Conservation (phyloP, 2,113 vertebrate genomes). For the Callocephalon fimbriatum region DNA sequence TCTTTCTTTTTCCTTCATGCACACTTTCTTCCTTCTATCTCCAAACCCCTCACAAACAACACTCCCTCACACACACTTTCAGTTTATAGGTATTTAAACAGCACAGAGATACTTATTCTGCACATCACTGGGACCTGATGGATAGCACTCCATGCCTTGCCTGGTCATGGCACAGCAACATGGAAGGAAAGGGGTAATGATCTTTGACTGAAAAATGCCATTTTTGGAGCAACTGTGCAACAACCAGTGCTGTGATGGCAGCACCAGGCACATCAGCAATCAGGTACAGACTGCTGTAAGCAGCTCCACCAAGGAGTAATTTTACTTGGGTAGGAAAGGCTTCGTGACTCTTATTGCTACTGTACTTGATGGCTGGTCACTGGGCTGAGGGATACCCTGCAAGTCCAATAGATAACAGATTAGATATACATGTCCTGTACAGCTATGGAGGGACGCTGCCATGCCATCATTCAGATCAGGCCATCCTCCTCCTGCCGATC, state of each 20-base stretch:
- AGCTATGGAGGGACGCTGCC: background rate
- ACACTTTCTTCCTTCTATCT: rapidly evolving
- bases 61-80: rapidly evolving
- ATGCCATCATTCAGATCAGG: background rate
- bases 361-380: conserved; percentile 6
- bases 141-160: background rate
- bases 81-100: background rate
- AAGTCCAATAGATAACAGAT: conserved; percentile 32
- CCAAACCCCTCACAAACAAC: background rate
- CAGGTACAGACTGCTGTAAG: rapidly evolving
- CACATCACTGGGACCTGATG: background rate
- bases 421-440: background rate
- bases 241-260: background rate
- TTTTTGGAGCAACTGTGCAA: background rate
- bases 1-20: background rate
- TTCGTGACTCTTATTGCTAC: conserved; percentile 35
- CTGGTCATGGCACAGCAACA: rapidly evolving
- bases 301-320: background rate
- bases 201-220: background rate
- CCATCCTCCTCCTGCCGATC: background rate
- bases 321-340: conserved; percentile 3
- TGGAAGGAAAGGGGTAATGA: background rate
- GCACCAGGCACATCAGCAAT: rapidly evolving
- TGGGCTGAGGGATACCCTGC: conserved; percentile 47
- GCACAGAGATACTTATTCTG: background rate